phyloP scores from a whole-genome alignment of 2,888 invertebrate species.

The Helicoverpa assulta region DNA sequence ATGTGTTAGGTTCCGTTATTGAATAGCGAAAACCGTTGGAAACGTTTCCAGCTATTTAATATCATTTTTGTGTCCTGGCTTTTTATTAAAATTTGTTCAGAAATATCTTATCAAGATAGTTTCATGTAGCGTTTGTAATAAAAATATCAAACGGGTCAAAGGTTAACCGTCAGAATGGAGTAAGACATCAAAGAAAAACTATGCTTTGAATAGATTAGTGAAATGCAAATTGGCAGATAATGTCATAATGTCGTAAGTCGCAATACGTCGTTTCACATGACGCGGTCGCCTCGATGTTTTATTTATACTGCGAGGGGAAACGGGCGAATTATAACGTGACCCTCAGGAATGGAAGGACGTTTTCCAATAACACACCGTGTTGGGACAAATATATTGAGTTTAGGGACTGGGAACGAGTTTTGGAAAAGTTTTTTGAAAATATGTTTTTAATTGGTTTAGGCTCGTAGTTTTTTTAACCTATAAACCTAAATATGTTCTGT shows the following conservation, averaged over 20 bases:
- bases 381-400: conserved; percentile 23
- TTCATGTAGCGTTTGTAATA: conserved; percentile 22
- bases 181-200: conserved; percentile 81
- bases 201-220: conserved; percentile 78
- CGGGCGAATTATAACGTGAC: conserved; percentile 68
- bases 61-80: background rate
- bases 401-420: background rate
- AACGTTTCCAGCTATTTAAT: background rate
- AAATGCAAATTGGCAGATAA: conserved; percentile 85
- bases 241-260: conserved; percentile 81
- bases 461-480: background rate
- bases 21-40: conserved; percentile 20
- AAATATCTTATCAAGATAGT: background rate
- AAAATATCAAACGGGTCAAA: conserved; percentile 73
- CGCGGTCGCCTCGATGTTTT: conserved; percentile 74
- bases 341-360: conserved; percentile 56
- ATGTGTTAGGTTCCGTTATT: conserved; percentile 19
- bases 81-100: background rate
- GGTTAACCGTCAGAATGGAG: conserved; percentile 71
- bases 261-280: conserved; percentile 74
- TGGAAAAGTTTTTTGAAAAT: background rate
- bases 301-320: conserved; percentile 72
- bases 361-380: conserved; percentile 49
- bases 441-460: background rate
- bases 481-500: background rate